Conservation (phyloP, 2,797 vertebrate genomes). For the Sebastes dallii region DNA sequence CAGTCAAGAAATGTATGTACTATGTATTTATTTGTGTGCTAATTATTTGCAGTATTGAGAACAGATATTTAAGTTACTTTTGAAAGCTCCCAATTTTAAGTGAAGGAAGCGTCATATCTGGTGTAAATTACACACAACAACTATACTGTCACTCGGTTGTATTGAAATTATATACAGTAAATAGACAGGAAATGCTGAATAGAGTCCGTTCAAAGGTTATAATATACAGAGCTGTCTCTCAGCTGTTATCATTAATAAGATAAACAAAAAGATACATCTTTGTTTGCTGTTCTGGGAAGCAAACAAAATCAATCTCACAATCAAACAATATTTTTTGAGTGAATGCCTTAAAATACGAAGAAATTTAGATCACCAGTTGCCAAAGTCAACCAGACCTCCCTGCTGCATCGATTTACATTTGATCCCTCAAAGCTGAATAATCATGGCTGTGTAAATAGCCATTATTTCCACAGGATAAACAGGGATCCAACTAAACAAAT, state of each 20-base stretch:
- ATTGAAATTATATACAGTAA: not conserved
- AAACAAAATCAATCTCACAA: not conserved
- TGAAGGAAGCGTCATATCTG: not conserved
- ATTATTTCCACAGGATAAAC: conserved; percentile 84
- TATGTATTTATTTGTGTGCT: not conserved
- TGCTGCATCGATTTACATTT: conserved; percentile 88
- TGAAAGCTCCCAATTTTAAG: not conserved
- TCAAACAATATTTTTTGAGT: conserved; percentile 3
- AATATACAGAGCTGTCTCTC: not conserved
- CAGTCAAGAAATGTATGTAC: not conserved
- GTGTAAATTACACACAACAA: not conserved
- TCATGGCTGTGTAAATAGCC: conserved; percentile 89
- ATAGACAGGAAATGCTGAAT: not conserved
- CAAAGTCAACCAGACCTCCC: conserved; percentile 62
- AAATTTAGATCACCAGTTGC: conserved; percentile 46
- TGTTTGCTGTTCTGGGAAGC: not conserved
- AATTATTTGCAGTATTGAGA: not conserved
- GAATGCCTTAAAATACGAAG: not conserved
- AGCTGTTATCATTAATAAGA: not conserved
- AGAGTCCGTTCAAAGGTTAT: not conserved
- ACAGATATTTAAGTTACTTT: not conserved
- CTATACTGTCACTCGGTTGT: not conserved
- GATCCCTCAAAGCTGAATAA: conserved; percentile 89
- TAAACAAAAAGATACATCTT: not conserved
- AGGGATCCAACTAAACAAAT: conserved; percentile 74